Conservation (phyloP, 37 sponge, comb jelly and placozoan genomes). For the Eunapius fragilis region DNA sequence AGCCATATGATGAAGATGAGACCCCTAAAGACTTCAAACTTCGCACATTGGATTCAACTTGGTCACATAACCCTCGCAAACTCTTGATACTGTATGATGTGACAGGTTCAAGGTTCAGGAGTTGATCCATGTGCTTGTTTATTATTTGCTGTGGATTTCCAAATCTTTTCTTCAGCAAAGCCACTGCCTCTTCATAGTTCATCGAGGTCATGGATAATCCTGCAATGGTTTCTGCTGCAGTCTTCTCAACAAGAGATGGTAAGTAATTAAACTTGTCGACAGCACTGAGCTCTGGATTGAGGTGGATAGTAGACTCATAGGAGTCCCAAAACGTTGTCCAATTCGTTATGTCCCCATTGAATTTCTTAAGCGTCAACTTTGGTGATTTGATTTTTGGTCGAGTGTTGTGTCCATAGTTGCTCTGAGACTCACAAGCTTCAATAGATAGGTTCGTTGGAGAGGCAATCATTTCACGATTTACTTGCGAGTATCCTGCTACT, state of each 20-base stretch:
- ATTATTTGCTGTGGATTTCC: conserved; percentile 17
- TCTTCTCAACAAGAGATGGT: background rate
- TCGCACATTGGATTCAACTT: background rate
- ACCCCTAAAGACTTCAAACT: conserved; percentile 30
- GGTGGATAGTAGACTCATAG: conserved; percentile 19
- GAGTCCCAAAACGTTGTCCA: conserved; percentile 28
- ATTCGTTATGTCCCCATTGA: conserved; percentile 17
- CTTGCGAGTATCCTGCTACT: too few relatives aligned
- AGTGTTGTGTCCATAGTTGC: too few relatives aligned
- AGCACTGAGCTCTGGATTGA: background rate
- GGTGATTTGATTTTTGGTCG: conserved; percentile 15
- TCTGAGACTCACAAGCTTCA: too few relatives aligned
- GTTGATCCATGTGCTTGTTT: conserved; percentile 34
- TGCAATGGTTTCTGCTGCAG: conserved; percentile 12
- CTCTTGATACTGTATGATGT: background rate
- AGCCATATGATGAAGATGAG: conserved; percentile 16
- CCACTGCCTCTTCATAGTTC: conserved; percentile 15
- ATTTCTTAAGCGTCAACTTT: conserved; percentile 8
- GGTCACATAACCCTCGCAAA: conserved; percentile 9
- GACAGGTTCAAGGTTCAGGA: conserved; percentile 14
- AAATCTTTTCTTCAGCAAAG: conserved; percentile 23
- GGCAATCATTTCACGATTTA: too few relatives aligned
- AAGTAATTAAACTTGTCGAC: conserved; percentile 13
- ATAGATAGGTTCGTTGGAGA: too few relatives aligned
- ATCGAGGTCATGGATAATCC: background rate